Conservation (phyloP, 2,113 vertebrate species). For the Siniperca chuatsi region DNA sequence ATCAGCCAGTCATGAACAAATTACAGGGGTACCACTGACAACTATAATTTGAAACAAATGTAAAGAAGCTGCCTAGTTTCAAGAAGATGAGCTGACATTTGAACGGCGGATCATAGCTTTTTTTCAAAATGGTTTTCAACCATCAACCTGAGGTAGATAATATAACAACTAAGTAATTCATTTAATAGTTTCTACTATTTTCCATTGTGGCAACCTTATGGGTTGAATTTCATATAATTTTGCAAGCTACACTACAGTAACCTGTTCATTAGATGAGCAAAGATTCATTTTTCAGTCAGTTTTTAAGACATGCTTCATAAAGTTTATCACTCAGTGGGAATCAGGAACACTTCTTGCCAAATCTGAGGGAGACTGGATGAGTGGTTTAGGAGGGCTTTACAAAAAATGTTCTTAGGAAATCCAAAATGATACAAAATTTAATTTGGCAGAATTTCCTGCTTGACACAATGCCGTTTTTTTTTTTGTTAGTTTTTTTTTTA, state of each 20-base stretch:
- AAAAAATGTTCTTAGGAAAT: neutral
- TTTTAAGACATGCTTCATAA: no score
- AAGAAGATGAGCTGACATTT: no score
- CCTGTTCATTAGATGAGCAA: neutral
- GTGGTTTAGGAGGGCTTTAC: neutral
- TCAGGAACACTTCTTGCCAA: no score
- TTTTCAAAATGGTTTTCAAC: neutral
- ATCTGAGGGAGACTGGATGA: neutral
- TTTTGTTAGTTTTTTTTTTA: no score
- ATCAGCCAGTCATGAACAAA: neutral
- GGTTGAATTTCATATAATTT: neutral
- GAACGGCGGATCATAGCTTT: neutral
- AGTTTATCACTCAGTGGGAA: no score
- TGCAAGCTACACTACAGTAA: neutral
- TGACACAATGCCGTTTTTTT: neutral
- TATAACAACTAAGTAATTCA: neutral
- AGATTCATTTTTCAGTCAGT: neutral
- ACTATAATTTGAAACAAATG: neutral
- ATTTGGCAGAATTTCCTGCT: neutral
- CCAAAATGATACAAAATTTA: neutral
- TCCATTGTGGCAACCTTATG: neutral
- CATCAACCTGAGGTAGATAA: neutral
- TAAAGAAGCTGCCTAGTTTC: no score
- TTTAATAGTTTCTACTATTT: neutral
- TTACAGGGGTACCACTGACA: neutral